These are phyloP conservation scores for Atrina japonica DNA, from an alignment of 2,888 invertebrate species.

Conservation along the genomic window DNA sequence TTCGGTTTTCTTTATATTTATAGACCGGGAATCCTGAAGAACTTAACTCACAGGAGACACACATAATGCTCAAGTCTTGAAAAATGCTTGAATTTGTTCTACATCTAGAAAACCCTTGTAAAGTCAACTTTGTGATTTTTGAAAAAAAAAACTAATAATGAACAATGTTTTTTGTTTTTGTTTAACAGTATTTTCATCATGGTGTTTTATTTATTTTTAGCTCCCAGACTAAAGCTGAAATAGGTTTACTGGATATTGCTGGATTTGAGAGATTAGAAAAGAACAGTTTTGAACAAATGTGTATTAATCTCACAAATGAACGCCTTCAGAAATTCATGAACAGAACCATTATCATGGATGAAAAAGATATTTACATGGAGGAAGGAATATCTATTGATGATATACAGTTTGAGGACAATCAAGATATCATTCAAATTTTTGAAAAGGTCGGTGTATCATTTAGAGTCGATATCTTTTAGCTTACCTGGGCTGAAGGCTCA, in stretches of 20 bases:
- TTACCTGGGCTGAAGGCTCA: no score
- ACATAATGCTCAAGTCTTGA: background rate
- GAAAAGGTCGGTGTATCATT: background rate
- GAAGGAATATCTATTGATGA: constrained; percentile 58
- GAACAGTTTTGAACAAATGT: constrained; percentile 77
- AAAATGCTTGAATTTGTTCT: background rate
- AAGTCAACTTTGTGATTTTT: no score
- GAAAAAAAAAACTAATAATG: no score
- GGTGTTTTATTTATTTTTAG: no score
- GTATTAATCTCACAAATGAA: constrained; percentile 76
- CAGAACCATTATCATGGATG: constrained; percentile 57
- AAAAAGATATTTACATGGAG: constrained; percentile 55
- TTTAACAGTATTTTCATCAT: no score
- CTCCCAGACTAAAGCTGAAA: constrained; percentile 21
- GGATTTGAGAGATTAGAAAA: constrained; percentile 74
- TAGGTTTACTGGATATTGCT: constrained; percentile 76
- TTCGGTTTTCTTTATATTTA: no score
- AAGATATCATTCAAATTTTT: constrained; percentile 65
- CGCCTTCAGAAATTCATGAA: constrained; percentile 72
- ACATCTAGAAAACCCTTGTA: no score
- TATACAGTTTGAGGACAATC: constrained; percentile 67
- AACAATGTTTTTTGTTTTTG: no score
- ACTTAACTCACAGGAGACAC: no score
- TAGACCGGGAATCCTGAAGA: no score
- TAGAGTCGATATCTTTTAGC: background rate